A percentile compares a stretch with the other conserved stretches of the same genome.
phyloP scores from a whole-genome alignment of 1,140 invertebrate species.

The Drepana arcuata region DNA sequence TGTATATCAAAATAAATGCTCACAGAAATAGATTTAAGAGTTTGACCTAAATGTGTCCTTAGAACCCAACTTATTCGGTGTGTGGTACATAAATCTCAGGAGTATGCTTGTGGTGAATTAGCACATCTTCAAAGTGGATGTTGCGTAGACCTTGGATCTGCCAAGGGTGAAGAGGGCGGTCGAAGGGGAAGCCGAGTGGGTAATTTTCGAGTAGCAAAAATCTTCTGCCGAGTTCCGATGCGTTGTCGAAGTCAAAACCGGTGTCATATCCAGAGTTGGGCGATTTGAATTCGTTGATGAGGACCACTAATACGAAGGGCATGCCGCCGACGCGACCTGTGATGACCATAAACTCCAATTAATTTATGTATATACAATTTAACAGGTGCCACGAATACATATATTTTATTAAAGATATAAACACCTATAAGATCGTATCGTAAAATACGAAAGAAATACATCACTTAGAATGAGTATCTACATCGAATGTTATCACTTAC shows the following conservation, averaged over 20 bases:
- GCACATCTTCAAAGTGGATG: conserved; percentile 73
- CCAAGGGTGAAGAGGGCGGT: conserved; percentile 73
- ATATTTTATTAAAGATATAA: too few relatives aligned
- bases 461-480: background rate
- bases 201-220: conserved; percentile 49
- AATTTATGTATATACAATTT: too few relatives aligned
- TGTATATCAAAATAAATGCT: too few relatives aligned
- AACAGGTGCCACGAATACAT: too few relatives aligned
- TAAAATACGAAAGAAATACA: background rate
- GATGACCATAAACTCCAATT: background rate
- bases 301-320: conserved; percentile 76
- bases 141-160: conserved; percentile 74
- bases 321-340: conserved; percentile 72
- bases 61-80: conserved; percentile 8
- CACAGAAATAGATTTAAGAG: too few relatives aligned
- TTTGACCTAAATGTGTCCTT: too few relatives aligned
- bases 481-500: conserved; percentile 1
- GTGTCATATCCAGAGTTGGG: conserved; percentile 24
- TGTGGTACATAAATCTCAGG: conserved; percentile 49
- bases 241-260: conserved; percentile 26
- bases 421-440: background rate
- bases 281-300: conserved; percentile 69
- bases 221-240: too few relatives aligned
- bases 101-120: conserved; percentile 75
- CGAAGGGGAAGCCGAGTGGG: conserved; percentile 77